Evolutionary conservation across 2,888 invertebrate species (phyloP), one percentile per base, ranked within the genome.

Genomic region (Tetranychus piercei): DNA sequence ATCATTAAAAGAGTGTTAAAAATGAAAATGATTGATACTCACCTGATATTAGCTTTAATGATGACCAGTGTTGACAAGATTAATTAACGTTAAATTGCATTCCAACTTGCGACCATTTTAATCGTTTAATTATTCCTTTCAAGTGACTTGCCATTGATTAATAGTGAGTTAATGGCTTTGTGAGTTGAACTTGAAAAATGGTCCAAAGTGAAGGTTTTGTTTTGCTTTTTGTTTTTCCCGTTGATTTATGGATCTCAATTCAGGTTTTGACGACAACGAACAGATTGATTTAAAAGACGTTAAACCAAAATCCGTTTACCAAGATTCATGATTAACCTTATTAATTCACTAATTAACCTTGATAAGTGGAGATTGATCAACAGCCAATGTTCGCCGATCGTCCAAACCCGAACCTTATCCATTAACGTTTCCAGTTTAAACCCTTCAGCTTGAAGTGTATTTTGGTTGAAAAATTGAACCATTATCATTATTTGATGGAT

Each of bases 221-320:
- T 55, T 55, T 55, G n/a, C 15, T 55, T 6, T 6, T 11, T 55
- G 3, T 55, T 55, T 15, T 6, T 0, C 9, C 15, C 15, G 55
- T 55, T 55, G 55, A 55, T 55, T 15, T 9, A 55, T 55, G 20
- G 69, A 69, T 23, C 22, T 23, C 71, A 71, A 71, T 71, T 71
- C 71, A 71, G 71, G 71, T 71, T 71, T 71, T 34, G 34, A 71
- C 44, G 71, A 71, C 71, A 71, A 71, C 71, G 71, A 71, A 71
- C 69, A 69, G 23, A 69, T 55, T 55, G 55, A 55, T 55, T 34
- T 55, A 55, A 55, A 11, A 55, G 55, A 55, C 55, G 55, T 55
- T 55, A 5, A 55, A 11, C 55, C 9, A 55, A 34, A 34, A 34
- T 34, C 34, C 34, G 34, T 34, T 34, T 34, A 34, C 34, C 34